Conservation (phyloP, 23 tunicate genomes). For the Styela clava region DNA sequence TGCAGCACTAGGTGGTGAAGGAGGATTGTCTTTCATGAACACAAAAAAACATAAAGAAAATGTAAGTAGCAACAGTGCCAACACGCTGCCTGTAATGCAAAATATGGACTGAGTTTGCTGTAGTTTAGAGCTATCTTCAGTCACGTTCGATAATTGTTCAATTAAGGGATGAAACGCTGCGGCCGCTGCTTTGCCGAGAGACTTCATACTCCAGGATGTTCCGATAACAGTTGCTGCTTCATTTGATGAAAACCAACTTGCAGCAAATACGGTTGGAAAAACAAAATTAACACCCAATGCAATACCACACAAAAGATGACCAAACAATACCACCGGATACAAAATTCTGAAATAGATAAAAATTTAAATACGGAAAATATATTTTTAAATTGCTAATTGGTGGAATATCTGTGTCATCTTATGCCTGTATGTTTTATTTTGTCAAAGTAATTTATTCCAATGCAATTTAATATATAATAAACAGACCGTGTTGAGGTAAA, state of each 20-base stretch:
- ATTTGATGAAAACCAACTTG: constrained; percentile 1
- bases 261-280: neutral
- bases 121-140: neutral
- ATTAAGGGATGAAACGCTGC: neutral
- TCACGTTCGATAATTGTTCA: neutral
- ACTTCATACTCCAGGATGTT: neutral
- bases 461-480: no score
- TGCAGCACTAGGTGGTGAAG: neutral
- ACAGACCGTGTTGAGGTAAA: no score
- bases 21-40: neutral
- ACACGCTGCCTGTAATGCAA: neutral
- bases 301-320: neutral
- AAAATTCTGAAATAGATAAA: constrained; percentile 4
- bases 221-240: constrained; percentile 1
- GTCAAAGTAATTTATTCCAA: no score
- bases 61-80: neutral
- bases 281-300: neutral
- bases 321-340: neutral
- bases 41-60: neutral
- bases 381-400: no score
- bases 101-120: neutral
- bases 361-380: no score
- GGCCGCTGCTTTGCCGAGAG: neutral
- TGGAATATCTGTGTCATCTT: no score
- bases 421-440: no score